A percentile compares a stretch with the other conserved stretches of the same genome.
Evolutionary conservation across 2,113 vertebrate species (phyloP).

Genomic region (Nyctibius bracteatus): DNA sequence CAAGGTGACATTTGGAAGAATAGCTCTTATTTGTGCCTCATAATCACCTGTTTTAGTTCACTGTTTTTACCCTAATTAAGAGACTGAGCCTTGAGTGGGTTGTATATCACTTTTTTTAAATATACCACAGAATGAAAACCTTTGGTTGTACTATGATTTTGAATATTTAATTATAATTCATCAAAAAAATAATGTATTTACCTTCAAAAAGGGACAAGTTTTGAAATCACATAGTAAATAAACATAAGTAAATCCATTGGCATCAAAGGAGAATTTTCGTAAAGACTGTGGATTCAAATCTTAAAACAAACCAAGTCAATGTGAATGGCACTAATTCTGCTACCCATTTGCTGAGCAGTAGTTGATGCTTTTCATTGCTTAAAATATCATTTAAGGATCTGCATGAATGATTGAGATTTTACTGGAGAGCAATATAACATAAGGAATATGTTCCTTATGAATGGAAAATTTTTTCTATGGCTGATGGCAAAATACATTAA

Average conservation of each 20-base stretch:
- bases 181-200: neutral
- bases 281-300: neutral
- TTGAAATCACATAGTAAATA: neutral
- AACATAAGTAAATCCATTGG: neutral
- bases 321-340: neutral
- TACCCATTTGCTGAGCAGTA: neutral
- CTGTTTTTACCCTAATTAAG: neutral
- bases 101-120: neutral
- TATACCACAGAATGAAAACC: neutral
- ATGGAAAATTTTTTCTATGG: neutral
- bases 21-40: neutral
- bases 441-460: neutral
- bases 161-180: neutral
- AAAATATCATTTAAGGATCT: neutral
- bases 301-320: neutral
- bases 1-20: neutral
- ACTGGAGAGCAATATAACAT: neutral
- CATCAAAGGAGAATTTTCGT: neutral
- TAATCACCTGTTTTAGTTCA: neutral
- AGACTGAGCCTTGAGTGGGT: neutral
- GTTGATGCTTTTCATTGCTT: neutral
- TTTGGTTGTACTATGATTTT: neutral
- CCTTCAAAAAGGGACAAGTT: neutral
- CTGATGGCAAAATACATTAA: neutral
- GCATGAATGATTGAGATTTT: neutral